These are phyloP conservation scores for Synanthedon tipuliformis DNA, from an alignment of 2,888 invertebrate species.

Conservation along the genomic window DNA sequence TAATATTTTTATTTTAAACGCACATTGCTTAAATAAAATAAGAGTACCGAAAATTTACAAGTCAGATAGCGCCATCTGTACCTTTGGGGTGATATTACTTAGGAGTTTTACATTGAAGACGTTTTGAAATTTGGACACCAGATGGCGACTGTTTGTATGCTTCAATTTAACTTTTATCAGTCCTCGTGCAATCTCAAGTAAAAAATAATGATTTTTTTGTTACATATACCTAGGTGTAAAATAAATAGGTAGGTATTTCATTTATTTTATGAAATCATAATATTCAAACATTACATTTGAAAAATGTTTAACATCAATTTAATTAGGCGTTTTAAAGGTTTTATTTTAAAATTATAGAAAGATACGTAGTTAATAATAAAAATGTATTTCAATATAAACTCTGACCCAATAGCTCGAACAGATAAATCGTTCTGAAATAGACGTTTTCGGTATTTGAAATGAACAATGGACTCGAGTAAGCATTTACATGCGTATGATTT, in stretches of 20 bases:
- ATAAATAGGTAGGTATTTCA: no score
- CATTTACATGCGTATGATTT: constrained; percentile 13
- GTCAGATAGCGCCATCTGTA: constrained; percentile 37
- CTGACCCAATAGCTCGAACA: not conserved
- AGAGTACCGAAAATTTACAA: not conserved
- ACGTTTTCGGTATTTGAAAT: constrained; percentile 9
- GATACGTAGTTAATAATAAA: no score
- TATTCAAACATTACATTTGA: no score
- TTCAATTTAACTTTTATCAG: not conserved
- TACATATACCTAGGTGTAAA: no score
- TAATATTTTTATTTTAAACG: constrained; percentile 17
- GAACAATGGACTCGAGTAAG: constrained; percentile 13
- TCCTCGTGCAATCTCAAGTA: no score
- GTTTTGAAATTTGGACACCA: constrained; percentile 14
- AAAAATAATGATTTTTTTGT: no score
- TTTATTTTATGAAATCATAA: no score
- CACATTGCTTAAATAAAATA: not conserved
- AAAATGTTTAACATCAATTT: no score
- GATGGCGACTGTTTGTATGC: constrained; percentile 18
- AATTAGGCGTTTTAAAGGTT: no score
- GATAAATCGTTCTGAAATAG: constrained; percentile 11
- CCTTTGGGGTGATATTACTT: constrained; percentile 16
- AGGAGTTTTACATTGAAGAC: constrained; percentile 1
- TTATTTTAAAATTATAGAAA: no score
- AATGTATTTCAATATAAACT: no score